Base-by-base conservation (phyloP, 1,140 invertebrate genomes). In the Brachionus paranguensis region DNA sequence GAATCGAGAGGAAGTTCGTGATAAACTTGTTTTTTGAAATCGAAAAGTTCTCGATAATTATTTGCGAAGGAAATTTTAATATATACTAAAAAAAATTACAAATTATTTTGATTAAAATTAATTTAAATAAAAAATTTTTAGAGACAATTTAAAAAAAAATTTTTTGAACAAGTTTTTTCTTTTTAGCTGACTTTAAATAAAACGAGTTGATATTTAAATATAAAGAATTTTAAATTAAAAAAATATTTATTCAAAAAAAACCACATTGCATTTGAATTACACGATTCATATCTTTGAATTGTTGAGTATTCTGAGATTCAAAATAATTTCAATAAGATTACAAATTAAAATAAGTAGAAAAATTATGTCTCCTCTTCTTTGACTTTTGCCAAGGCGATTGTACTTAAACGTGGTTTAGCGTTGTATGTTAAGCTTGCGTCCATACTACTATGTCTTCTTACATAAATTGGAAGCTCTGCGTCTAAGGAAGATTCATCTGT, bases 401-500 rank as follows among this genome's bases (percentile, higher is more conserved):
- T 0, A 41, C 64, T 81, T 68, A 81, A 64, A n/a, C 53, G 55
- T 68, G 78, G 78, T 47, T 81, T 81, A 41, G 78, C 20, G n/a
- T 64, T 64, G 14, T 33, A 64, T 7, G 64, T 81, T 41, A 68
- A 43, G 41, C 33, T 81, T 33, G 78, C 64, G 45, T 60, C 78
- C 78, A 81, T 60, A 20, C 78, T 81, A 47, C 78, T 81, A 47
- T 81, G 78, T 64, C 78, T 81, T 81, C 78, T 37, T 4, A 81
- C 78, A 45, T 81, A 81, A 53, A 81, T 45, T 81, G 78, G 78
- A 43, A 81, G 53, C 17, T 81, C 78, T 41, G 78, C 20, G 6
- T 76, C 72, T 11, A 47, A 27, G 6, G 53, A 37, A n/a, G 41
- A 64, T 20, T 81, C 78, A 11, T 68, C 33, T 37, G 78, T 43